Evolutionary conservation across 2,888 invertebrate species (phyloP), one percentile per base, ranked within the genome.

Genomic region (Drosophila algonquin): DNA sequence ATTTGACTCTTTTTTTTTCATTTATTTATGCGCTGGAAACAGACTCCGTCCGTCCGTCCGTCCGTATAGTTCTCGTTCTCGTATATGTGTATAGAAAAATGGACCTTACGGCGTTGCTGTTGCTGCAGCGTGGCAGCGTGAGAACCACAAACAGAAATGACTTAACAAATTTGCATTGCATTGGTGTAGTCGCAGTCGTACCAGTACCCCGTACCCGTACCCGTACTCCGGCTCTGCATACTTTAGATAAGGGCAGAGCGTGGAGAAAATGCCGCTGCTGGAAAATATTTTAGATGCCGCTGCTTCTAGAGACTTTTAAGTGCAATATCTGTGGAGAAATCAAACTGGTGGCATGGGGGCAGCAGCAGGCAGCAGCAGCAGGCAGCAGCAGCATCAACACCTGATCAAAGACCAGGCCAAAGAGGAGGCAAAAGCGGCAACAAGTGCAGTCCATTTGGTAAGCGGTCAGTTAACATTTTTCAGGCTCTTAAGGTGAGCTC

Each of bases 311-410:
- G 76, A 76, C 77, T 79, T 77, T 83, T 85, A 85, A 87, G 85
- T 85, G 87, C 83, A 82, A 78, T 67, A 68, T 83, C 83, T 87
- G 24, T 62, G 82, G 79, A 80, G 77, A 80, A 85, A 84, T 84
- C 87, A 86, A 79, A 48, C 52, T 75, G 78, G 77, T 75, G 78
- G 78, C 79, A 74, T 79, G 71, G 71, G 71, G 70, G 62, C 65
- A 64, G n/a, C n/a, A n/a, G n/a, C n/a, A n/a, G n/a, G n/a, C n/a
- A n/a, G n/a, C n/a, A n/a, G n/a, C n/a, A n/a, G n/a, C n/a, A n/a
- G n/a, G n/a, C 21, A 21, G 30, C 48, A 46, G 80, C 87, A 82
- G 81, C 90, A 90, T 91, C 90, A 91, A 91, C 91, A 91, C 91
- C 91, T 91, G 91, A 90, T 91, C 87, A 81, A 85, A 89, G 77